These are phyloP conservation scores for Acleris holmiana DNA, from an alignment of 2,888 invertebrate species.

Conservation along the genomic window DNA sequence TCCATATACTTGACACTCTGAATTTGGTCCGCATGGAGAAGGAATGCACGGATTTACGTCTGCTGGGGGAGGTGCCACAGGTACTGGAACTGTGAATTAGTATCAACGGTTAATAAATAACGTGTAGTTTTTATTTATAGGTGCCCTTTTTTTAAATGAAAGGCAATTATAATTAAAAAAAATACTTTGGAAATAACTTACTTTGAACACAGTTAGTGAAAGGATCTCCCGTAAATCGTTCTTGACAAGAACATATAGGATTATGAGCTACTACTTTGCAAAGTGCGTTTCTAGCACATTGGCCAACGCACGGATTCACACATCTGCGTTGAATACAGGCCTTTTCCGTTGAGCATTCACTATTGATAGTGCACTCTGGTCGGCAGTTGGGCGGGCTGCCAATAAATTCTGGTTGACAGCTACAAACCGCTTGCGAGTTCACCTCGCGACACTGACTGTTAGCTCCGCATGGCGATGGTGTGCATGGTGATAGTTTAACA, in stretches of 20 bases:
- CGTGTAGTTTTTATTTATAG: background rate
- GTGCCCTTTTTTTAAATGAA: background rate
- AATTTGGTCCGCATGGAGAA: conserved; percentile 91
- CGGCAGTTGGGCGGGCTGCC: conserved; percentile 92
- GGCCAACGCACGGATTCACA: conserved; percentile 90
- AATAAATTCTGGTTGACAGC: conserved; percentile 88
- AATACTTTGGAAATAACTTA: conserved; percentile 64
- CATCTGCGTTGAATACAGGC: conserved; percentile 92
- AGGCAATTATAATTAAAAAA: conserved; percentile 1
- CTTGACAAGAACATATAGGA: conserved; percentile 91
- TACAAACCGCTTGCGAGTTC: conserved; percentile 88
- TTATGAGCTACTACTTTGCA: conserved; percentile 93
- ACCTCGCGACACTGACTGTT: conserved; percentile 89
- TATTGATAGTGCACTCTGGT: conserved; percentile 92
- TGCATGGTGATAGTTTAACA: conserved; percentile 81
- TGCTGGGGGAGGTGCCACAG: conserved; percentile 53
- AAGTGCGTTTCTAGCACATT: conserved; percentile 91
- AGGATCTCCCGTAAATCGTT: conserved; percentile 90
- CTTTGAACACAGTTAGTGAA: conserved; percentile 85
- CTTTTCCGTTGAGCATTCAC: conserved; percentile 90
- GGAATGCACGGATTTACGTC: conserved; percentile 87
- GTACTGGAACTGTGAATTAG: conserved; percentile 56
- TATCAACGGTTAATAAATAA: background rate
- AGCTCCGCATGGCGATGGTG: conserved; percentile 91
- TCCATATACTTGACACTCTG: conserved; percentile 88